Evolutionary conservation across 2,113 vertebrate genomes (phyloP).

Genomic region (Puffinus mauretanicus): DNA sequence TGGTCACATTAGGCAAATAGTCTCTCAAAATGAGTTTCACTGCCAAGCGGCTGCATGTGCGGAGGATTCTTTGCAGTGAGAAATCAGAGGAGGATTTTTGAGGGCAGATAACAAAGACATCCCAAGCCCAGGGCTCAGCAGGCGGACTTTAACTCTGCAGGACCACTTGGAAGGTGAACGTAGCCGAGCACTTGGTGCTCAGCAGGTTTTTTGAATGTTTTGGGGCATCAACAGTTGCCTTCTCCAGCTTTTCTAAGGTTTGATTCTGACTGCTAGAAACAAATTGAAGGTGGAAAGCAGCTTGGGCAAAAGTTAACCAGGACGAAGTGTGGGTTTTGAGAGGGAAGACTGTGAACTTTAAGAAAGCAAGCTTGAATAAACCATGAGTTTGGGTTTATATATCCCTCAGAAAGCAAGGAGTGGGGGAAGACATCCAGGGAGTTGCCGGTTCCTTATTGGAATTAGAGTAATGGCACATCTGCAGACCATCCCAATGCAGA

Average conservation of each 20-base stretch:
- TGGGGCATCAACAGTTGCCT: not conserved
- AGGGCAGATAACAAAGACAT: not conserved
- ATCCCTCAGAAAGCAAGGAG: not conserved
- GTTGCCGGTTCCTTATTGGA: not conserved
- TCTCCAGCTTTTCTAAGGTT: not conserved
- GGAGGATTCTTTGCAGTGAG: not conserved
- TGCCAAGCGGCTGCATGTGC: accelerated
- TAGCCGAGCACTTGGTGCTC: not conserved
- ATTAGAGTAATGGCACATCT: not conserved
- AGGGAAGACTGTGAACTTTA: not conserved
- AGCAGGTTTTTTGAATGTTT: accelerated
- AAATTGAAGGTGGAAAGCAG: not conserved
- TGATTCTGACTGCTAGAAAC: not conserved
- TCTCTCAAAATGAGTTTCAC: accelerated
- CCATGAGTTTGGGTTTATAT: not conserved
- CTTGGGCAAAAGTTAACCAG: not conserved
- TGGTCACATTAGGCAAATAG: not conserved
- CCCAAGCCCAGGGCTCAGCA: not conserved
- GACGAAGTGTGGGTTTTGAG: not conserved
- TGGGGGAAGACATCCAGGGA: not conserved
- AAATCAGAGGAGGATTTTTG: not conserved
- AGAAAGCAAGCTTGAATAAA: not conserved
- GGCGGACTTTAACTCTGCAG: no score
- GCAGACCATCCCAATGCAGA: not conserved
- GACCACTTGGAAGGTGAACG: not conserved